phyloP scores from a whole-genome alignment of 2,113 vertebrate genomes.

The Gopherus flavomarginatus region DNA sequence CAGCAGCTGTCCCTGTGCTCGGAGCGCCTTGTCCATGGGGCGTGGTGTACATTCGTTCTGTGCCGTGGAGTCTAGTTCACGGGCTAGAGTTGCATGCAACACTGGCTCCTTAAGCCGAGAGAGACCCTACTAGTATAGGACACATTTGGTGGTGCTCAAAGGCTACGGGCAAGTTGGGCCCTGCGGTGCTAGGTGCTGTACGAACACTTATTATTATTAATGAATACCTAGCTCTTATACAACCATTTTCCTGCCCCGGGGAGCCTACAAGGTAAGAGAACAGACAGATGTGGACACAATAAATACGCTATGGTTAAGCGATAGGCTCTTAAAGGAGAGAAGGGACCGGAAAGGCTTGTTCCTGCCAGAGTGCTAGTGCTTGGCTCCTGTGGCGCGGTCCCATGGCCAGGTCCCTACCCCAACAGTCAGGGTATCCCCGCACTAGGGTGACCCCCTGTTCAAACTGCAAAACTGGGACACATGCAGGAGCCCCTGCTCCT shows the following conservation, averaged over 20 bases:
- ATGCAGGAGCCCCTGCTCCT: too few relatives aligned
- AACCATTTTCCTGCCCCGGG: not conserved
- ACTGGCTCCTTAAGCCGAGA: not conserved
- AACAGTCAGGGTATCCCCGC: not conserved
- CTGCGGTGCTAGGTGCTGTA: not conserved
- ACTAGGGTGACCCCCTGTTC: too few relatives aligned
- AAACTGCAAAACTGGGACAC: too few relatives aligned
- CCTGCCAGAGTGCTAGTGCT: not conserved
- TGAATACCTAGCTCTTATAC: not conserved
- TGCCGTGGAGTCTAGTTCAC: rapidly evolving
- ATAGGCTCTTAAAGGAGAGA: not conserved
- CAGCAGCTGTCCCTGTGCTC: not conserved
- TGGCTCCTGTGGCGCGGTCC: not conserved
- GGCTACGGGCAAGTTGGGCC: not conserved
- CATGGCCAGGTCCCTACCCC: not conserved
- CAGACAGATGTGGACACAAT: not conserved
- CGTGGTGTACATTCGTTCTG: not conserved
- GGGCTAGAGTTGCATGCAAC: not conserved
- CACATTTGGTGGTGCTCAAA: not conserved
- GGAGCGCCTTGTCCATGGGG: not conserved
- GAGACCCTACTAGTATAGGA: not conserved
- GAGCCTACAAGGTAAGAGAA: not conserved
- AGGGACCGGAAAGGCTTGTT: not conserved
- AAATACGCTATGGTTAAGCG: not conserved
- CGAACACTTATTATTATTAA: not conserved